Base-by-base conservation (phyloP, 2,888 invertebrate genomes). In the Heliconius aoede region DNA sequence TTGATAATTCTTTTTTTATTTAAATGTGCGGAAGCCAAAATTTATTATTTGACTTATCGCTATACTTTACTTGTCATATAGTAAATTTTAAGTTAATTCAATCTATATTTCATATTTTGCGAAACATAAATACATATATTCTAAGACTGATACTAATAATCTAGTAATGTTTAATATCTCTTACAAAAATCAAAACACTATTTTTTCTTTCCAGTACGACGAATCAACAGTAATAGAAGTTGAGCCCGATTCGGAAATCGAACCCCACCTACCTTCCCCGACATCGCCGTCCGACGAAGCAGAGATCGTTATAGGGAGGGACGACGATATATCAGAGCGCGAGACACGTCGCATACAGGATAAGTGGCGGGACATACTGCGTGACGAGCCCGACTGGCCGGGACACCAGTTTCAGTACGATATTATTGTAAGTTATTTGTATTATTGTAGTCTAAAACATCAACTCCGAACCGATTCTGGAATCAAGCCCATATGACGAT, bases 291-390 rank as follows among this genome's bases (percentile, higher is more conserved):
- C 91, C 0, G 95, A 95, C 36, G 95, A 95, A 81, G 95, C 95
- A 36, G 96, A 96, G 88, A 95, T 96, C 21, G 96, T 97, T 77
- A 96, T 96, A 82, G 95, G 95, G 5, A 80, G 90, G 1, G 87
- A 87, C 55, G 93, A 94, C 65, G 93, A 90, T 26, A 83, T 85
- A 40, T 86, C 87, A 0, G 90, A 90, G 79, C 79, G 88, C 13
- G 96, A 96, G 77, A 96, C 96, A 78, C 93, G 95, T 62, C 95
- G 96, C n/a, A 96, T 97, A 74, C 96, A 96, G 89, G 96, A 97
- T 76, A 97, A 97, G 87, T 97, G 97, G 96, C 96, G 96, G 88
- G 96, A 96, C 86, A 95, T 96, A 76, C 94, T 98, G 83, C 95
- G 95, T 5, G 94, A 95, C 0, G 94, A 94, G 76, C 85, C 86